These are phyloP conservation scores for Amphimallon solstitiale DNA, from an alignment of 2,888 invertebrate species.

Conservation along the genomic window DNA sequence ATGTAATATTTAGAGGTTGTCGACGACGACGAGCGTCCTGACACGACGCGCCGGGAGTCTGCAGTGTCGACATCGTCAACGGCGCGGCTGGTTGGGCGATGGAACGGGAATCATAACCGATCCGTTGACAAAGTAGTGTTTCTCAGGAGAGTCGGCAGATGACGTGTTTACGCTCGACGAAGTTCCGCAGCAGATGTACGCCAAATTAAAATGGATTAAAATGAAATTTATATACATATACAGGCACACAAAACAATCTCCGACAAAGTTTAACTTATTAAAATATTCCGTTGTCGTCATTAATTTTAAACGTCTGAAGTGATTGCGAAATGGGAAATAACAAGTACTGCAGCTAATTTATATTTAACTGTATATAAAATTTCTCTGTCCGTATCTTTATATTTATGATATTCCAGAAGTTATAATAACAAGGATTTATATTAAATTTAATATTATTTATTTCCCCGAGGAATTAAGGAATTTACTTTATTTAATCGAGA, in stretches of 20 bases:
- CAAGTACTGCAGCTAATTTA: constrained; percentile 9
- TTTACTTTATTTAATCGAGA: too few species aligned
- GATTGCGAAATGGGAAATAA: background rate
- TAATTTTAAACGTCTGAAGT: constrained; percentile 10
- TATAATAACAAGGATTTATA: too few species aligned
- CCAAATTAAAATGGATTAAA: constrained; percentile 24
- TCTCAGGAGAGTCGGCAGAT: constrained; percentile 16
- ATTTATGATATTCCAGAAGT: too few species aligned
- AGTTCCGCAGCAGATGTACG: constrained; percentile 20
- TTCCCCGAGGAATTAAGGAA: too few species aligned
- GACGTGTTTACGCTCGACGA: constrained; percentile 16
- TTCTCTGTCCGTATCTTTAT: too few species aligned
- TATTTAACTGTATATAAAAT: background rate
- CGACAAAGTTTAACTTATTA: constrained; percentile 25
- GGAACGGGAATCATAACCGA: constrained; percentile 13
- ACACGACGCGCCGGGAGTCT: background rate
- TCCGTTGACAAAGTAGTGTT: constrained; percentile 6
- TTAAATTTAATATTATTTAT: too few species aligned
- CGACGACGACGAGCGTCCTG: background rate
- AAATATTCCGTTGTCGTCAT: constrained; percentile 22
- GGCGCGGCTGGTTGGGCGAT: background rate
- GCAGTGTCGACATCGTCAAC: background rate
- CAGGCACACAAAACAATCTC: constrained; percentile 10
- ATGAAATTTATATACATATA: constrained; percentile 9
- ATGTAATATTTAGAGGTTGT: too few species aligned